Evolutionary conservation across 2,888 invertebrate genomes (phyloP).

Genomic region (Thysanoteuthis rhombus): DNA sequence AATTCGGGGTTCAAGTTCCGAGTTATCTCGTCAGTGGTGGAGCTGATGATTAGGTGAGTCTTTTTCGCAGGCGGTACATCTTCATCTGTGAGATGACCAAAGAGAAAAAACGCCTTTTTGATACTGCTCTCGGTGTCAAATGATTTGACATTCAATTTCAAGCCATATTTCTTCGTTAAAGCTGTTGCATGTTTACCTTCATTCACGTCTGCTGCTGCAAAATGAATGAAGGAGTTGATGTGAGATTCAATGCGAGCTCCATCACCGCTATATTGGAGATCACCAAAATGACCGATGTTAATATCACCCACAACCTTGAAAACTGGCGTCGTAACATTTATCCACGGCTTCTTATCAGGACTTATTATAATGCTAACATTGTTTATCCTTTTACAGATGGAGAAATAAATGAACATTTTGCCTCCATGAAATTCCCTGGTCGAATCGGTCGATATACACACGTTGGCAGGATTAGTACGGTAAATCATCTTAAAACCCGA

Average conservation of each 20-base stretch:
- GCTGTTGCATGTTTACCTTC: not conserved
- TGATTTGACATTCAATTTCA: not conserved
- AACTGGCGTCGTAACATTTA: not conserved
- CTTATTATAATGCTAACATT: not conserved
- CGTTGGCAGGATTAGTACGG: not conserved
- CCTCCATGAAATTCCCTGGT: not conserved
- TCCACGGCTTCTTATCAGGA: not conserved
- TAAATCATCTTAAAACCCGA: not conserved
- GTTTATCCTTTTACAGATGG: not conserved
- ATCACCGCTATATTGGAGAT: not conserved
- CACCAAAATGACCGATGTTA: not conserved
- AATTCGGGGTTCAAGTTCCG: not conserved
- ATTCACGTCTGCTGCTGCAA: not conserved
- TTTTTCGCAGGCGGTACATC: not conserved
- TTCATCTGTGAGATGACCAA: not conserved
- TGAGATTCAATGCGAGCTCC: not conserved
- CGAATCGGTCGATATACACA: not conserved
- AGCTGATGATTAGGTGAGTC: not conserved
- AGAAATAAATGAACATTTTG: not conserved
- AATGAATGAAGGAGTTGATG: not conserved
- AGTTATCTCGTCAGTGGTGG: not conserved
- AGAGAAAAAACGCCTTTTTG: not conserved
- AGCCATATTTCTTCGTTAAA: not conserved
- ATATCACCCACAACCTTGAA: not conserved
- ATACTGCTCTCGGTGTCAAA: not conserved